phyloP scores from a whole-genome alignment of 2,797 vertebrate genomes.

The Choloepus didactylus region DNA sequence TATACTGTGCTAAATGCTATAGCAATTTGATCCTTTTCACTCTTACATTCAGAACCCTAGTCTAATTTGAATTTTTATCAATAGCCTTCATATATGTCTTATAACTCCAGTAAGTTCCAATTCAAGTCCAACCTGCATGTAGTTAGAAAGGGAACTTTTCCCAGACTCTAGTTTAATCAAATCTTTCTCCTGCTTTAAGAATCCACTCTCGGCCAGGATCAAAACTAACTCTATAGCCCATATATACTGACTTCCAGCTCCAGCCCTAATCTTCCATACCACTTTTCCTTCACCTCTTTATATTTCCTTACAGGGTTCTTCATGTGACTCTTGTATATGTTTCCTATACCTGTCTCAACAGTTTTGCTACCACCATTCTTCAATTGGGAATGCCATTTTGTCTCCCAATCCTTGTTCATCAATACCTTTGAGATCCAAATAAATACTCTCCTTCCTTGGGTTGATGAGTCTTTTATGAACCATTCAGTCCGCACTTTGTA shows the following conservation, averaged over 20 bases:
- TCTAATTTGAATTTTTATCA: background rate
- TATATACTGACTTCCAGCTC: background rate
- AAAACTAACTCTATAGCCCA: background rate
- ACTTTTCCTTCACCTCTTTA: background rate
- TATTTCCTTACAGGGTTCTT: background rate
- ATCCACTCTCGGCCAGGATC: background rate
- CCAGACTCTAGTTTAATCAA: background rate
- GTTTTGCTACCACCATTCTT: background rate
- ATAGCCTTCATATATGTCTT: background rate
- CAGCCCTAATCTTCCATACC: too few species aligned
- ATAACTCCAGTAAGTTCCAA: background rate
- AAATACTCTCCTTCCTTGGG: background rate
- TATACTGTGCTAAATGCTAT: background rate
- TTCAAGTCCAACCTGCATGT: background rate
- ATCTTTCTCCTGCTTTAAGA: background rate
- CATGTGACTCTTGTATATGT: background rate
- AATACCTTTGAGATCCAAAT: background rate
- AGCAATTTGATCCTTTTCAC: background rate
- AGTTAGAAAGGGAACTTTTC: background rate
- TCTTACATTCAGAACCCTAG: background rate
- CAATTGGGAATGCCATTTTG: background rate
- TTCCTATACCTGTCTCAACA: background rate
- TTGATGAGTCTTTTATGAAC: background rate
- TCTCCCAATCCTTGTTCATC: background rate
- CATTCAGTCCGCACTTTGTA: background rate